These are phyloP conservation scores for Mycteria americana DNA, from an alignment of 2,797 vertebrate species.

Conservation along the genomic window DNA sequence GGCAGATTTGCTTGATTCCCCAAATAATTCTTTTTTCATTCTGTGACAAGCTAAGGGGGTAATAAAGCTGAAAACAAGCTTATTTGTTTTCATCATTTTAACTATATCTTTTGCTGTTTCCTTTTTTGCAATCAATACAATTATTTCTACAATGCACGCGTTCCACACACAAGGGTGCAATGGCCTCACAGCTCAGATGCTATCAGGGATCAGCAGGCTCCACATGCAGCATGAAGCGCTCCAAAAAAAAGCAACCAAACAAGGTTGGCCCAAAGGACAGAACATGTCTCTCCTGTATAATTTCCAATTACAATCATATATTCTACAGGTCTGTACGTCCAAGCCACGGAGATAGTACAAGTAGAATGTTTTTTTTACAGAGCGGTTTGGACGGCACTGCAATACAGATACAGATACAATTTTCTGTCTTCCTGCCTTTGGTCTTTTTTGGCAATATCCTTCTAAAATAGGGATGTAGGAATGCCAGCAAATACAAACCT, in stretches of 20 bases:
- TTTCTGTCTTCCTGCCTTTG: background rate
- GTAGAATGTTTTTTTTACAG: background rate
- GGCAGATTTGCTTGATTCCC: background rate
- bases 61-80: background rate
- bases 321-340: background rate
- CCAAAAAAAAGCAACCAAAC: background rate
- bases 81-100: background rate
- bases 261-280: background rate
- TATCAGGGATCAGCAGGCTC: background rate
- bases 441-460: background rate
- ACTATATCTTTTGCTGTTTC: background rate
- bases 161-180: background rate
- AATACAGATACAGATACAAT: accelerated
- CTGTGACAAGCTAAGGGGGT: background rate
- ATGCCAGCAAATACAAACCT: background rate
- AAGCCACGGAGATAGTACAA: background rate
- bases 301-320: background rate
- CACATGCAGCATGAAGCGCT: accelerated
- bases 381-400: background rate
- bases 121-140: background rate
- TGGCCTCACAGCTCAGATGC: background rate
- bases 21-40: background rate
- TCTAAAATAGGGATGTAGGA: background rate
- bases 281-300: background rate
- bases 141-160: background rate